Percentiles rank a stretch among this genome's conserved stretches.
phyloP scores from a whole-genome alignment of 2,113 vertebrate species.

The Ameiurus melas region DNA sequence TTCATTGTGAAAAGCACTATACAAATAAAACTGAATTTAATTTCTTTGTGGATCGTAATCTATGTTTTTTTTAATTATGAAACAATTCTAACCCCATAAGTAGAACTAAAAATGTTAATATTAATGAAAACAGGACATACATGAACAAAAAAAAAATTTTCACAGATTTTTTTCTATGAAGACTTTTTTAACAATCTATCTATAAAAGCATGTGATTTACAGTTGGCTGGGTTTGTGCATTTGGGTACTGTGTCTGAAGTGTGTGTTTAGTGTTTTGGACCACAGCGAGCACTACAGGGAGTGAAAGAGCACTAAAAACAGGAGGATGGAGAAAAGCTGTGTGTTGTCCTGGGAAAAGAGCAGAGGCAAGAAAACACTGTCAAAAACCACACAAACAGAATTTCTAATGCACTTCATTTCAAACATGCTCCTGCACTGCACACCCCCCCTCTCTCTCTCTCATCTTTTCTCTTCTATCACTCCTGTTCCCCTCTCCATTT shows the following conservation, averaged over 20 bases:
- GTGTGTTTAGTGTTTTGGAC: background rate
- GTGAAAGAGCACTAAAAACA: background rate
- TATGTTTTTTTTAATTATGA: too few relatives aligned
- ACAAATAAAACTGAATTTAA: too few relatives aligned
- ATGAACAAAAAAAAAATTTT: background rate
- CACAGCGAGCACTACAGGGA: background rate
- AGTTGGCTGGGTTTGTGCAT: background rate
- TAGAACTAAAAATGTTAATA: too few relatives aligned
- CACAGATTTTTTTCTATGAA: background rate
- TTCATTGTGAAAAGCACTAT: too few relatives aligned
- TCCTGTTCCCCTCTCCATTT: background rate
- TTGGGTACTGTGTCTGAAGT: background rate
- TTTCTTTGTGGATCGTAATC: too few relatives aligned
- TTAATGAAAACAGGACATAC: too few relatives aligned
- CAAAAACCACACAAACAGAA: conserved; percentile 5
- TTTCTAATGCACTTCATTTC: conserved; percentile 12
- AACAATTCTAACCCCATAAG: too few relatives aligned
- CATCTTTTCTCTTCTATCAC: background rate
- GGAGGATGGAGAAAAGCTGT: background rate
- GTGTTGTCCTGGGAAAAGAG: conserved; percentile 2
- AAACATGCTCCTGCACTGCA: background rate
- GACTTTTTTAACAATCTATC: too few relatives aligned
- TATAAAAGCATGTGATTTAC: background rate
- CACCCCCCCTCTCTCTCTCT: background rate
- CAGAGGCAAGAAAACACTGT: background rate